These are phyloP conservation scores for Cryptus viduatorius DNA, from an alignment of 2,888 invertebrate genomes.

Conservation along the genomic window DNA sequence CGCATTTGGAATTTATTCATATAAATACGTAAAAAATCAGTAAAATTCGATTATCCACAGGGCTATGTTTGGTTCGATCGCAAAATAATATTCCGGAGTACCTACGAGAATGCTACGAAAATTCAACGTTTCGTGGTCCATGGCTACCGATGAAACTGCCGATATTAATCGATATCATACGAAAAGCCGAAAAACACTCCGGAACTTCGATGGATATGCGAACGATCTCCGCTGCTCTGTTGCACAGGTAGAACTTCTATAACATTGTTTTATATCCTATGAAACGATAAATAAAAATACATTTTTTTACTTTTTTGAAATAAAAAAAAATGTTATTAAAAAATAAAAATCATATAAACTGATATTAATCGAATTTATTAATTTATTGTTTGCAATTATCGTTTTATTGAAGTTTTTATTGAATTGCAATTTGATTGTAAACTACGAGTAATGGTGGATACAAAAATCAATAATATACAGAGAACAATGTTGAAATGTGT, in stretches of 20 bases:
- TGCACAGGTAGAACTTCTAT: constrained; percentile 86
- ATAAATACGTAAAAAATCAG: neutral
- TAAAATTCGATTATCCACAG: constrained; percentile 51
- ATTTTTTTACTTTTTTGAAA: too few species aligned
- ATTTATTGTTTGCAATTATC: neutral
- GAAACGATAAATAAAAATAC: neutral
- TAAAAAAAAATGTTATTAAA: too few species aligned
- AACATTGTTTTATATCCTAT: neutral
- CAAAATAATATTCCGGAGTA: constrained; percentile 86
- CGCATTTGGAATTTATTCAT: neutral
- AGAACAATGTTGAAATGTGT: too few species aligned
- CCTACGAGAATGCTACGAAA: constrained; percentile 87
- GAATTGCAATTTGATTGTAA: too few species aligned
- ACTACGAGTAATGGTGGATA: too few species aligned
- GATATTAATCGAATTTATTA: neutral
- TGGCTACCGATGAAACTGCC: constrained; percentile 87
- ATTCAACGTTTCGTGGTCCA: constrained; percentile 83
- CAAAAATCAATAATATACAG: too few species aligned
- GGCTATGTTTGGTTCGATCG: constrained; percentile 61
- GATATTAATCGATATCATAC: constrained; percentile 87
- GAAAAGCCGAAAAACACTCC: constrained; percentile 87
- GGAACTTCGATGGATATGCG: constrained; percentile 86
- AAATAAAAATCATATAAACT: too few species aligned
- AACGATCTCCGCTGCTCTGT: constrained; percentile 86
- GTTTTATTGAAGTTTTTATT: too few species aligned